Evolutionary conservation across 2,113 vertebrate genomes (phyloP), one percentile per base, ranked within the genome.

Genomic region (Rhinichthys klamathensis): DNA sequence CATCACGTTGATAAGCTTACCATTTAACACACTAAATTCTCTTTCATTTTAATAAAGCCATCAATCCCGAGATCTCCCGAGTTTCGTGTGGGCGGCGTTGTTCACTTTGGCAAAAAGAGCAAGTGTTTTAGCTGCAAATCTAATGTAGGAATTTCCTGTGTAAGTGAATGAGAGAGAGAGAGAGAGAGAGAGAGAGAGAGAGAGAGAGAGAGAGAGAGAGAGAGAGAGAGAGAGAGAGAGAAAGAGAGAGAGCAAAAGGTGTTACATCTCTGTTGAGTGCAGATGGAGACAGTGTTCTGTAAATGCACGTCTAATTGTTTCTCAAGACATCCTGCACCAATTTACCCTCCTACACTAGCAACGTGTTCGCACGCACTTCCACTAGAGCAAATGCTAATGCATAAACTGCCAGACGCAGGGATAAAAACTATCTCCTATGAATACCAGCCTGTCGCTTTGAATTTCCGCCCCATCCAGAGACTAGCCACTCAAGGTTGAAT

Each of bases 401-500:
- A 58, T 30, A 74, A 65, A 83, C 35, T 61, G 27, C 58, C 80
- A 56, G 67, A 10, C 35, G 76, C 23, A 65, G 30, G 69, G 70
- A 85, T 63, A 74, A 85, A 73, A 77, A 18, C 77, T 13, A 69
- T 84, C 49, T 86, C 61, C 13, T 15, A 56, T 77, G 67, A 41
- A 60, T 35, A 13, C 44, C 9, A 27, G 15, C 72, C 63, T 85
- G 88, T 87, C 78, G 44, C 77, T 85, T 84, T 54, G 61, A 80
- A 84, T 84, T 86, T 86, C 69, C 51, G 9, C 12, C 54, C 27
- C 56, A 67, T 63, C 74, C 56, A 30, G 61, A 80, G 23, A 74
- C 69, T 38, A 41, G 67, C 67, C 67, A 58, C 77, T 89, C 78
- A 51, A 87, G 60, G 46, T 51, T 76, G 77, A 72, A 75, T 58